Base-by-base conservation (phyloP, 2,888 invertebrate genomes). In the Hirtodrosophila alboralis region DNA sequence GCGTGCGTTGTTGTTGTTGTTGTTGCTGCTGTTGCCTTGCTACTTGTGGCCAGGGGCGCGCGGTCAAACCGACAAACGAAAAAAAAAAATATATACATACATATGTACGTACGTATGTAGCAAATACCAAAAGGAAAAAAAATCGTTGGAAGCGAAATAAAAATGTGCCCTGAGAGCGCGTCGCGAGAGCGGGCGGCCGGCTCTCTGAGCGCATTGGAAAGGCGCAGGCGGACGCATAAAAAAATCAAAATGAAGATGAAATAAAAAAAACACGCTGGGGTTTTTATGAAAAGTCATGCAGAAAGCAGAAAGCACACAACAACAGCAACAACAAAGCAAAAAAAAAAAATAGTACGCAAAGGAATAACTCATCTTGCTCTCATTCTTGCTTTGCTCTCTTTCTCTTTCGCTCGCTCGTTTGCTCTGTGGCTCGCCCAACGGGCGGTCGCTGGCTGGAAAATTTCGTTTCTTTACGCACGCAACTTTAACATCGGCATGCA, bases 41-140 rank as follows among this genome's bases (percentile, higher is more conserved):
- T 76, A 68, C 77, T 78, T 78, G 77, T 77, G 77, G 77, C 77
- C 63, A 76, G 72, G 75, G 75, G 68, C 62, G 76, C 72, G 76
- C 78, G 78, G 72, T 75, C 68, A 59, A 58, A 75, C 49, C 61
- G 64, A 69, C 73, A 67, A 75, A 69, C 62, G 44, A 41, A 47
- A 57, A 56, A 41, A 41, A 40, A 54, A 69, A 43, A 56, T 63
- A 51, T 44, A 54, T 48, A 47, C 27, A 34, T 18, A 1, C 5
- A 5, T 18, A 2, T 18, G 18, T 18, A 5, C 5, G 18, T 18
- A 5, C 2, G 18, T 1, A 18, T 18, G 18, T 18, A 18, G 10
- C 27, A 43, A 54, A 52, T 48, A 53, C 38, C 52, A 61, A 64
- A 74, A 61, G 60, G 57, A 56, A 48, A 65, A 54, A 52, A 65